Conservation (phyloP, 2,888 invertebrate species). For the Bruchidius siliquastri region DNA sequence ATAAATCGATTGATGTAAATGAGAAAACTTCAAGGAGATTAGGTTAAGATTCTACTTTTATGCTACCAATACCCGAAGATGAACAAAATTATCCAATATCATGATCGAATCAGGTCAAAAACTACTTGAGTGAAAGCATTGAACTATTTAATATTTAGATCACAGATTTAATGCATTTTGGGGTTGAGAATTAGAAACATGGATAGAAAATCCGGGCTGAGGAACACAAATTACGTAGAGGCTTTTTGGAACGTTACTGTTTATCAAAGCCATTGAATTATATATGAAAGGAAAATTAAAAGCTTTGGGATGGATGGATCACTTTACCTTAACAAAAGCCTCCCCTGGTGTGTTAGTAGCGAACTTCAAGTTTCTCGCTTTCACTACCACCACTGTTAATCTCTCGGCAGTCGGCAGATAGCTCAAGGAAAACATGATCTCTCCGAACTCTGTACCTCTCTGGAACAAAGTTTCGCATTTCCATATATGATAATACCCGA, state of each 20-base stretch:
- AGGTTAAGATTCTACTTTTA: too few relatives aligned
- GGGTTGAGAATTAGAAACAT: too few relatives aligned
- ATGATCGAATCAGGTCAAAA: too few relatives aligned
- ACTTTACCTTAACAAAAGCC: constrained; percentile 68
- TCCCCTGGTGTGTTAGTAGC: constrained; percentile 55
- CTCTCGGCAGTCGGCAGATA: constrained; percentile 79
- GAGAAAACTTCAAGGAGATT: neutral
- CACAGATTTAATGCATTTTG: too few relatives aligned
- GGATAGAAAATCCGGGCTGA: too few relatives aligned
- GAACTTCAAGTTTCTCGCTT: constrained; percentile 69
- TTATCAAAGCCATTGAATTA: too few relatives aligned
- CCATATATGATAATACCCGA: neutral
- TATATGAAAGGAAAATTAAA: neutral
- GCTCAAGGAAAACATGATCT: constrained; percentile 75
- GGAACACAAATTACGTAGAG: too few relatives aligned
- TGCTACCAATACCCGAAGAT: too few relatives aligned
- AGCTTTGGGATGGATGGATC: neutral
- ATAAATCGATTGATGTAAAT: neutral
- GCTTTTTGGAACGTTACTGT: too few relatives aligned
- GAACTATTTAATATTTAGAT: too few relatives aligned
- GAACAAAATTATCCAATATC: too few relatives aligned
- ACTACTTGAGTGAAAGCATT: too few relatives aligned
- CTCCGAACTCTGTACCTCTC: constrained; percentile 67
- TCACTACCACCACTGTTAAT: constrained; percentile 70
- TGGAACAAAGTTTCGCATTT: constrained; percentile 31